Base-by-base conservation (phyloP, 2,797 vertebrate species). In the Luscinia megarhynchos region DNA sequence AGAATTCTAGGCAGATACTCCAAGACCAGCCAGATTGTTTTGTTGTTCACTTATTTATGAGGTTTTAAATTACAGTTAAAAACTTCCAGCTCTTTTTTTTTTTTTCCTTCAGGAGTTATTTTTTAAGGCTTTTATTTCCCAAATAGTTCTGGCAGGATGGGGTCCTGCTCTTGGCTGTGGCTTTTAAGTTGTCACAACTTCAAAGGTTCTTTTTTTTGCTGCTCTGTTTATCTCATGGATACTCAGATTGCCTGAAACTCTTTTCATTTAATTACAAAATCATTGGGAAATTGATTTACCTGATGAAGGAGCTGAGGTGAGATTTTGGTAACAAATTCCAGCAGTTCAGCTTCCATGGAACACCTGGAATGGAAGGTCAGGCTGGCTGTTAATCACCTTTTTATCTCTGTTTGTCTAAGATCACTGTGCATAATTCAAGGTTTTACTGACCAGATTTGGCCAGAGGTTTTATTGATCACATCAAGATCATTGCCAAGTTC, bases 1-100 rank as follows among this genome's bases (percentile, higher is more conserved):
- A 57, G 67, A 89, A 58, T 61, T 76, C 38, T 18, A 70, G 74
- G 63, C 89, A 89, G 15, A 63, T 63, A 59, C 38, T 79, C 89
- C 63, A 75, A 84, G 63, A 46, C 40, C 78, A 79, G 15, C 15
- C 50, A 76, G 19, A 53, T 85, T 95, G 72, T 48, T 95, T 86
- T 88, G 43, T 18, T 94, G 90, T 84, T 74, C 48, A 24, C 32
- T 84, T 93, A 68, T 36, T 95, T 87, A 73, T 51, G 81, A 80
- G 91, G 40, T 73, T 82, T 90, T 79, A 85, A 91, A 87, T 93
- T 57, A 14, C 19, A 59, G 11, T 85, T 70, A 10, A 90, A 80
- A 92, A 32, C 34, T 70, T 46, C 23, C 87, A 89, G 20, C 59
- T 62, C 51, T 66, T 15, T 50, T 63, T 61, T 38, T 38, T 38